These are phyloP conservation scores for Tupaia tana DNA, from an alignment of 2,113 vertebrate genomes.

Conservation along the genomic window DNA sequence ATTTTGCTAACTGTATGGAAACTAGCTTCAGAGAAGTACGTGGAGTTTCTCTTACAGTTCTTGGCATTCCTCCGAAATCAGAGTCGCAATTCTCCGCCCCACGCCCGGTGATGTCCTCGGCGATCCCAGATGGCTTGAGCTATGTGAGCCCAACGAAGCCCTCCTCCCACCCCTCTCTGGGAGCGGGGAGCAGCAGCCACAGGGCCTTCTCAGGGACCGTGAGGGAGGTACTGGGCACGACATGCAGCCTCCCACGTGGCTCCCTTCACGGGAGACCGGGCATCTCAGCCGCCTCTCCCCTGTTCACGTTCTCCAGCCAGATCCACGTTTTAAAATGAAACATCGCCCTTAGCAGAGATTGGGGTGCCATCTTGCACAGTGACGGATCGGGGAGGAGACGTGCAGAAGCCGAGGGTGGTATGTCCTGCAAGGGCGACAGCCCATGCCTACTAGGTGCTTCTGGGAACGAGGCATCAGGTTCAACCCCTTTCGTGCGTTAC, in stretches of 20 bases:
- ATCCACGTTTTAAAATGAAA: slow-evolving; percentile 52
- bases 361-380: neutral
- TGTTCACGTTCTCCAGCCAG: neutral
- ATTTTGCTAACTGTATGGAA: neutral
- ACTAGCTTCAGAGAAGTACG: slow-evolving; percentile 25
- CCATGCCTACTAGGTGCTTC: slow-evolving; percentile 4
- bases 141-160: neutral
- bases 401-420: neutral
- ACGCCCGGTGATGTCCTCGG: slow-evolving; percentile 1
- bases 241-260: neutral
- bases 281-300: slow-evolving; percentile 21
- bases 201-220: neutral
- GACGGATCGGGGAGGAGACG: neutral
- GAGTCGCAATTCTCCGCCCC: slow-evolving; percentile 29
- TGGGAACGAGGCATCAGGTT: slow-evolving; percentile 17
- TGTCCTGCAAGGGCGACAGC: neutral
- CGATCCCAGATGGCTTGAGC: neutral
- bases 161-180: neutral
- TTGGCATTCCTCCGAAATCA: slow-evolving; percentile 35
- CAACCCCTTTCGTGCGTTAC: neutral
- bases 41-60: neutral
- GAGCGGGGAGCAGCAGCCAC: neutral
- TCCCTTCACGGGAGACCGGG: neutral
- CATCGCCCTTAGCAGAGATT: neutral
- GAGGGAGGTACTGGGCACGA: neutral